Evolutionary conservation across 2,797 vertebrate genomes (phyloP).

Genomic region (Emydoidea blandingii): DNA sequence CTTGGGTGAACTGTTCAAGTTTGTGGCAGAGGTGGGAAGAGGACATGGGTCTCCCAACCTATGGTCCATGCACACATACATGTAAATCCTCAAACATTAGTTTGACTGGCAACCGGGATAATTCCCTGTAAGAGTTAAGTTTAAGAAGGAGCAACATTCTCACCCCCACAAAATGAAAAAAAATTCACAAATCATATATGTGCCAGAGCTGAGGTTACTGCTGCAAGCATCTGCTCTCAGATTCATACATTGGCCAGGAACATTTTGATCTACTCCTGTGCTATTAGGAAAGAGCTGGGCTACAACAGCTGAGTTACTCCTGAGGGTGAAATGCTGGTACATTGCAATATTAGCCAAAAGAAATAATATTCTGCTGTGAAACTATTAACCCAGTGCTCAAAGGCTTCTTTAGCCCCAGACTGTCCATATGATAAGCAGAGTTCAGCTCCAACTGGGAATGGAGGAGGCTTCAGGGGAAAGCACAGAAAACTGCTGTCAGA

Average conservation of each 20-base stretch:
- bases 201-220: background rate
- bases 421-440: background rate
- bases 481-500: slow-evolving; percentile 21
- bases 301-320: background rate
- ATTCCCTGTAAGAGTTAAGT: background rate
- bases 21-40: background rate
- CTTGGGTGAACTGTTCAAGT: background rate
- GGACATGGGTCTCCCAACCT: background rate
- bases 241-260: background rate
- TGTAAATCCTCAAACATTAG: background rate
- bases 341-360: slow-evolving; percentile 2
- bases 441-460: background rate
- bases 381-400: background rate
- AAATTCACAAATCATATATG: background rate
- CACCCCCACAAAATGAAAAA: background rate
- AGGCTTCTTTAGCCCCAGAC: background rate
- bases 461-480: background rate
- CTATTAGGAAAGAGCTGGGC: background rate
- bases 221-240: background rate
- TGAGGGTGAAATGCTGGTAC: background rate
- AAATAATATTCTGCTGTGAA: slow-evolving; percentile 21
- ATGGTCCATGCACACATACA: background rate
- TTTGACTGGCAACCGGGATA: background rate
- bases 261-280: background rate
- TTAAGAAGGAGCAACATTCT: background rate